phyloP scores from a whole-genome alignment of 2,113 vertebrate species.

The Morone saxatilis region DNA sequence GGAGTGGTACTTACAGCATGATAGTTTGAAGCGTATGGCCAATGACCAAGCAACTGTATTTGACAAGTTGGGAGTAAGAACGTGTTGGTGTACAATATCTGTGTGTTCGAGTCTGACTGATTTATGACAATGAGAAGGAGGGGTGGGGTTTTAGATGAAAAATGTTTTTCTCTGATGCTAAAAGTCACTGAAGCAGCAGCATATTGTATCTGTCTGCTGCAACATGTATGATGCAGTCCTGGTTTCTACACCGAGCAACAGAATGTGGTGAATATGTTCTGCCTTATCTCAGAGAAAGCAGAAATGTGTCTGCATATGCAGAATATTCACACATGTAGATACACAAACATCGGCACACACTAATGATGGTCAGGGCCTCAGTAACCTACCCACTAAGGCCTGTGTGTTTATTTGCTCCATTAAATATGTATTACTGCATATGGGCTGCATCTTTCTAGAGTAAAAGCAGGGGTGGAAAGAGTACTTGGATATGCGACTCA shows the following conservation, averaged over 20 bases:
- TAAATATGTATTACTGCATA: constrained; percentile 37
- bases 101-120: not conserved
- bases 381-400: not conserved
- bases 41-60: too few species aligned
- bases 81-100: not conserved
- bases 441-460: not conserved
- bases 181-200: not conserved
- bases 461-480: not conserved
- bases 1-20: too few species aligned
- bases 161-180: not conserved
- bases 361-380: constrained; percentile 15
- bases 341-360: constrained; percentile 19
- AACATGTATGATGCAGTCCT: not conserved
- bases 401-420: constrained; percentile 39
- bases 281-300: constrained; percentile 22
- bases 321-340: constrained; percentile 19
- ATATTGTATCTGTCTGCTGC: constrained; percentile 7
- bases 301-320: constrained; percentile 49
- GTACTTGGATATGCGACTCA: not conserved
- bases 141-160: not conserved
- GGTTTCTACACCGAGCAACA: not conserved
- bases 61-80: too few species aligned
- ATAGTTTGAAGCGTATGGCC: too few species aligned
- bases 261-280: constrained; percentile 30
- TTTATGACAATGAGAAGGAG: constrained; percentile 3